Base-by-base conservation (phyloP, 2,888 invertebrate species). In the Andricus quercusramuli region DNA sequence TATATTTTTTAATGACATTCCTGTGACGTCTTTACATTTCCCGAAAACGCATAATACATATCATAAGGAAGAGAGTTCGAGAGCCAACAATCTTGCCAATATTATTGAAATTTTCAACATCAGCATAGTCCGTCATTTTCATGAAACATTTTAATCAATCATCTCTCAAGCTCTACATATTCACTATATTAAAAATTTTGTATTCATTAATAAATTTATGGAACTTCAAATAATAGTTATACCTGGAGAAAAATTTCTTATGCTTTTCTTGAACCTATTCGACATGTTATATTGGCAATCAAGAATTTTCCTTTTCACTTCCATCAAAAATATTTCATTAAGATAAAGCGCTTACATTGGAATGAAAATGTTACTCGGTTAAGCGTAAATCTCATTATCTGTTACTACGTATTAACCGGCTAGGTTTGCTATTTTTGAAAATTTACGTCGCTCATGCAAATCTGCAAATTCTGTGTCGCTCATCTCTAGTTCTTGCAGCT, bases 361-460 rank as follows among this genome's bases (percentile, higher is more conserved):
- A 29, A 29, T 29, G 6, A 29, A 64, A 64, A 37, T n/a, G 51
- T 77, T 37, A 32, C 68, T 47, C 17, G 65, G 79, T 81, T 78
- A 70, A 79, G 76, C 68, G 70, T 64, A 67, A 80, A 81, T 83
- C 78, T 80, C 78, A 84, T 84, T 84, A 83, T 80, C 79, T 80
- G 59, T 64, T 77, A 65, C 67, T 62, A 74, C 74, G 68, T 77
- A 79, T 67, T 59, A 17, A 79, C 80, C 66, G 79, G 79, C 79
- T 80, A 80, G 78, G 79, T 79, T 77, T 79, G 86, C 85, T 89
- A 89, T 89, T 89, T 88, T 87, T 82, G 86, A 85, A 83, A 86
- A 83, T 84, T 83, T 83, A 78, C 84, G 81, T 83, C 83, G 81
- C 83, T 84, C 87, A 84, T 82, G 83, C 86, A 86, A 86, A 86